Evolutionary conservation across 2,888 invertebrate species (phyloP).

Genomic region (Phalangium opilio): DNA sequence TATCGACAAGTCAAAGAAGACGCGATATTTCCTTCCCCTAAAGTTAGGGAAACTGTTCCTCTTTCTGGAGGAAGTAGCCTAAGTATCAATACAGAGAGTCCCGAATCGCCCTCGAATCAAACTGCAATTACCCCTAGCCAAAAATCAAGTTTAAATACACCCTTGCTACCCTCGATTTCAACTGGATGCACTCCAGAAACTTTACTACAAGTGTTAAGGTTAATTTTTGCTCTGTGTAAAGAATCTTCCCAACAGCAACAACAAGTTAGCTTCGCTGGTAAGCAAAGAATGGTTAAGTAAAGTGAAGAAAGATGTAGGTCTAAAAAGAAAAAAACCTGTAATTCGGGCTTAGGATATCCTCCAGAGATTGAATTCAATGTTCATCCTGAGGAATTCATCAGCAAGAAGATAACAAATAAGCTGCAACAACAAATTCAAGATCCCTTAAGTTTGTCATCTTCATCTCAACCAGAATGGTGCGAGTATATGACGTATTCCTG

Average conservation of each 20-base stretch:
- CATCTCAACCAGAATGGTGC: conserved; percentile 85
- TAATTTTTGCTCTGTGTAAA: conserved; percentile 40
- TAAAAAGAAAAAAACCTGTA: no score
- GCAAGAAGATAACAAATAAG: conserved; percentile 83
- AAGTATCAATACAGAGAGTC: not conserved
- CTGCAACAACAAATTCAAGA: conserved; percentile 90
- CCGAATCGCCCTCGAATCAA: not conserved
- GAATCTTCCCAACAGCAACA: conserved; percentile 12
- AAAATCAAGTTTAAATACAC: no score
- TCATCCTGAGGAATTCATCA: conserved; percentile 71
- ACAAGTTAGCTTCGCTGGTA: not conserved
- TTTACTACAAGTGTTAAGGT: conserved; percentile 57
- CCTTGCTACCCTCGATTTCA: conserved; percentile 32
- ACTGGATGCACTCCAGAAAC: conserved; percentile 59
- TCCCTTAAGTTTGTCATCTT: conserved; percentile 81
- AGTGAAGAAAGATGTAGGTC: no score
- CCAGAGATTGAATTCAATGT: conserved; percentile 25
- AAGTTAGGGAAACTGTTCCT: conserved; percentile 9
- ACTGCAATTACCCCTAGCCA: no score
- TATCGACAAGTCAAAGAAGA: no score
- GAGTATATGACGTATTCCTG: conserved; percentile 77
- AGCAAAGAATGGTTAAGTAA: no score
- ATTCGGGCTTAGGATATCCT: not conserved
- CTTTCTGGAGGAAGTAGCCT: conserved; percentile 19
- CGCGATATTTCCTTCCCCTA: not conserved